These are phyloP conservation scores for Aegithalos caudatus DNA, from an alignment of 2,113 vertebrate genomes.

Conservation along the genomic window DNA sequence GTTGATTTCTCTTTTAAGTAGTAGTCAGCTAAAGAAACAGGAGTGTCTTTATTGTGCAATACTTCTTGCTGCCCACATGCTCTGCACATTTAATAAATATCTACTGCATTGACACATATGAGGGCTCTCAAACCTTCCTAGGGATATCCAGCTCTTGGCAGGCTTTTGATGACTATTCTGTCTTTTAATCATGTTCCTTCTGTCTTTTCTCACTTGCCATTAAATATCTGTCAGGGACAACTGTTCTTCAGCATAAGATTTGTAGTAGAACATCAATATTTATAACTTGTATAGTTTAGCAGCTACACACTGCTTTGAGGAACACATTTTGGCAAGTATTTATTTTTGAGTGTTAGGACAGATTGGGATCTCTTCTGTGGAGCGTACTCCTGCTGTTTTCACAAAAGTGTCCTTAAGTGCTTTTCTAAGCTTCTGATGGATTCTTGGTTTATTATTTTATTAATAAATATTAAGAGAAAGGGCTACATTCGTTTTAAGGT, in stretches of 20 bases:
- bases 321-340: not conserved
- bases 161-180: not conserved
- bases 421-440: slow-evolving; percentile 14
- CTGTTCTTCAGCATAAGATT: not conserved
- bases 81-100: not conserved
- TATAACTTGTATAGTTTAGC: not conserved
- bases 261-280: not conserved
- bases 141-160: not conserved
- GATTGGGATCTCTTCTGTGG: not conserved
- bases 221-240: not conserved
- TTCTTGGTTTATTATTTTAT: not conserved
- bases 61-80: not conserved
- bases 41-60: not conserved
- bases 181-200: not conserved
- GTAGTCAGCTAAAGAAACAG: not conserved
- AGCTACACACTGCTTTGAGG: not conserved
- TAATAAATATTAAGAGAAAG: slow-evolving; percentile 6
- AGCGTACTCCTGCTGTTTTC: not conserved
- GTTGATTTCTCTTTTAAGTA: not conserved
- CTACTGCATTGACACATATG: rapidly evolving
- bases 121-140: not conserved
- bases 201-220: not conserved
- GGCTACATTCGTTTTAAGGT: not conserved
- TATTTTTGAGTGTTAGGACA: not conserved
- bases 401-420: not conserved